Base-by-base conservation (phyloP, 2,113 vertebrate genomes). In the Puffinus mauretanicus region DNA sequence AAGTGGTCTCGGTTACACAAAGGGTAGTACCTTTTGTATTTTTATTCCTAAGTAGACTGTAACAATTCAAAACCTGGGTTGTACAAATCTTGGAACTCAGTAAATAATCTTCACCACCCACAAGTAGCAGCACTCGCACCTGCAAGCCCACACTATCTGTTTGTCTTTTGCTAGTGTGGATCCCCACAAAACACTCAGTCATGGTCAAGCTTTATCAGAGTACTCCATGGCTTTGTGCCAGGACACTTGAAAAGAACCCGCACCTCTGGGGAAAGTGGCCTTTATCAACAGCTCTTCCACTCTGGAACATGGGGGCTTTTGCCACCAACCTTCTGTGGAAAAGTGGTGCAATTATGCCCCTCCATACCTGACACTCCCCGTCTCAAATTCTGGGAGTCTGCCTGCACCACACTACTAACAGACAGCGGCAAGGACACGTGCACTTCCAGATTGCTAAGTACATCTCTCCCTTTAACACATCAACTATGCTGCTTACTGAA, bases 291-390 rank as follows among this genome's bases (percentile, higher is more conserved):
- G 55, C 46, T 61, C 30, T 19, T 70, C 38, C 36, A 9, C 49
- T 30, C 46, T 42, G 47, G 13, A n/a, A 16, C 3, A 9, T 11
- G 11, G 34, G 24, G 27, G 6, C 10, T 76, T 88, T 75, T 65
- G 32, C 52, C 75, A 72, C 22, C 47, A 71, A 5, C 26, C 66
- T 57, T 71, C 62, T 80, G 16, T 11, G 44, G 36, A 57, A 72
- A 26, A 26, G 13, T 5, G 8, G 44, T 17, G 16, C 8, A 24
- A 4, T 30, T 44, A 49, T 21, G 16, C 5, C 64, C 30, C 67
- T 57, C 24, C 34, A 47, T n/a, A 51, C 26, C 8, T 7, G 38
- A n/a, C 0, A 0, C 22, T 60, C 36, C 42, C 40, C 1, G 0
- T 21, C 61, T 52, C 34, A 22, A 75, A 12, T 64, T 24, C 47